These are phyloP conservation scores for Gambelia wislizenii DNA, from an alignment of 2,797 vertebrate genomes.

Conservation along the genomic window DNA sequence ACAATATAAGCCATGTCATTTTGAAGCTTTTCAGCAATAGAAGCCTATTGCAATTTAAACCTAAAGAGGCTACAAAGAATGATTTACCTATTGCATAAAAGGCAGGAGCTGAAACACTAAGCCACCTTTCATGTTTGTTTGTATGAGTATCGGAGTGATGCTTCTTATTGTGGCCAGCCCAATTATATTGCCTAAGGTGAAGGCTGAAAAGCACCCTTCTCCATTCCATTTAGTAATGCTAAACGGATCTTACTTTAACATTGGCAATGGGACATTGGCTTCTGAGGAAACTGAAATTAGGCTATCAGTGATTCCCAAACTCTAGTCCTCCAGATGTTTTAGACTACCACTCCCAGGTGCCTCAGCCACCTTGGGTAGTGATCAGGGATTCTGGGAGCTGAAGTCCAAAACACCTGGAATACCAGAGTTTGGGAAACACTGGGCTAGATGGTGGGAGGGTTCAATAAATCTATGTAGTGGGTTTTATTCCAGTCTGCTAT, in stretches of 20 bases:
- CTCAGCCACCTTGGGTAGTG: too few species aligned
- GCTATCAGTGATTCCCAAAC: too few species aligned
- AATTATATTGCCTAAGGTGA: neutral
- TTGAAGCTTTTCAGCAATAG: neutral
- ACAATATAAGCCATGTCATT: neutral
- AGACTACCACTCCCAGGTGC: too few species aligned
- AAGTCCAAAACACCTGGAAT: too few species aligned
- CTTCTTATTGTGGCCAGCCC: neutral
- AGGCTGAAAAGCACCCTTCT: neutral
- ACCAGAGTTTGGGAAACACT: too few species aligned
- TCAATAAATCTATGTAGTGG: too few species aligned
- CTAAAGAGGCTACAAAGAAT: neutral
- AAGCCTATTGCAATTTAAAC: neutral
- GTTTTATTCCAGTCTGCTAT: too few species aligned
- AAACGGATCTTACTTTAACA: neutral
- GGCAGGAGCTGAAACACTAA: neutral
- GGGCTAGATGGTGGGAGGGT: too few species aligned
- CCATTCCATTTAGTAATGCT: neutral
- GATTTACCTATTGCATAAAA: neutral
- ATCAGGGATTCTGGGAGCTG: too few species aligned
- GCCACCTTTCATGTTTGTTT: neutral
- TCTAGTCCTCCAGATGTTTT: too few species aligned
- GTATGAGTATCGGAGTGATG: neutral
- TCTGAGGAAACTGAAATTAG: neutral
- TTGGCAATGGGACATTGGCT: neutral